Base-by-base conservation (phyloP, 2,888 invertebrate genomes). In the Parnassius apollo region DNA sequence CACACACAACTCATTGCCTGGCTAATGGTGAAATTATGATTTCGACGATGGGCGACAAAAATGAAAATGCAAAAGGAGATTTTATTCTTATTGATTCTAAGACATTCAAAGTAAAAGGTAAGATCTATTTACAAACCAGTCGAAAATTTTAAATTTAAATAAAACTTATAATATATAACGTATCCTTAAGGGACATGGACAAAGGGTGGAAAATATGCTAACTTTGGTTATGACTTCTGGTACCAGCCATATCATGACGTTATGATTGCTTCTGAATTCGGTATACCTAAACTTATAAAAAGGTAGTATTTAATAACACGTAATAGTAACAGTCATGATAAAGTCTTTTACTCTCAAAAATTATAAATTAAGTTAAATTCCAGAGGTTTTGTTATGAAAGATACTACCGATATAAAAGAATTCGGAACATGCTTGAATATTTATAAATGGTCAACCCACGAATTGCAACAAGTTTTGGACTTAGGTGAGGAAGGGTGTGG, bases 191-290 rank as follows among this genome's bases (percentile, higher is more conserved):
- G 95, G 9, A 93, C 95, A 0, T 97, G 97, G 97, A 95, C 95
- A 0, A 93, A 93, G 66, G 95, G 96, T 0, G 85, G 93, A 1
- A 90, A 93, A 69, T 80, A 81, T n/a, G 95, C 96, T 0, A 86
- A 93, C 59, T 97, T 96, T 72, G 97, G 97, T 4, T 99, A 99
- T 82, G 99, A 99, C 83, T 99, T 97, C 82, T 99, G 99, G 99
- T 99, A 99, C 82, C 98, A 99, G 80, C 99, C 99, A 0, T 94
- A 96, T 74, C 96, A 96, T 74, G 97, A 99, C 84, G 94, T 97
- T 0, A 96, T 99, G 95, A 93, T 98, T 25, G 94, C 98, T 11
- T 94, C 96, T 0, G 98, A 98, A 90, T 99, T 98, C 98, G 98
- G 97, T 0, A 93, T 95, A 0, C 99, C 99, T 0, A 95, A 94